Percentiles rank a stretch among this genome's conserved stretches.
phyloP scores from a whole-genome alignment of 1,140 invertebrate genomes.

The Tetramorium alpestre region DNA sequence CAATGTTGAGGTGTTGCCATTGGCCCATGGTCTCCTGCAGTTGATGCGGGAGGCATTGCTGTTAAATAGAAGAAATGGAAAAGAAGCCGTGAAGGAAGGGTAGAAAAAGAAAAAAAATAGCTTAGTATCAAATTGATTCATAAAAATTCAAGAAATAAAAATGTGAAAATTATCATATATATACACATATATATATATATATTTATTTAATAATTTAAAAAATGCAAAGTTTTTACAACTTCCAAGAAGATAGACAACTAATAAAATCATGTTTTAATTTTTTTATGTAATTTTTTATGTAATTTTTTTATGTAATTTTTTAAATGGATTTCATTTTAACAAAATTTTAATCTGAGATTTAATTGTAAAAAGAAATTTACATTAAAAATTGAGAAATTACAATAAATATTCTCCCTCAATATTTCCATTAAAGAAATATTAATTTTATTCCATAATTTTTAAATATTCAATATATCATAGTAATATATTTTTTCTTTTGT shows the following conservation, averaged over 20 bases:
- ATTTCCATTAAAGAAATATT: background rate
- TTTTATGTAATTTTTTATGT: background rate
- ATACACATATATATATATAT: too few species aligned
- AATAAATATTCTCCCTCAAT: background rate
- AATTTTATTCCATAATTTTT: background rate
- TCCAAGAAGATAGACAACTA: background rate
- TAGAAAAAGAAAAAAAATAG: background rate
- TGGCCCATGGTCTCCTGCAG: constrained; percentile 79
- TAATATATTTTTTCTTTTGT: background rate
- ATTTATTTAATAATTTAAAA: too few species aligned
- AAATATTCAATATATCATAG: background rate
- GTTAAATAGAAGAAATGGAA: constrained; percentile 25
- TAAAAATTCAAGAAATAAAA: background rate
- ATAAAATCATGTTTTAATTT: background rate
- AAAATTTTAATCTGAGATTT: background rate
- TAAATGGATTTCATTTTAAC: background rate
- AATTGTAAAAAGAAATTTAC: background rate
- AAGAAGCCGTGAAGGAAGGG: background rate
- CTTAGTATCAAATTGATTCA: background rate
- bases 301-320: background rate
- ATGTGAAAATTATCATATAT: background rate
- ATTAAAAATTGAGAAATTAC: background rate
- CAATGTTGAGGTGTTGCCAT: constrained; percentile 76
- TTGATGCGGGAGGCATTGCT: constrained; percentile 82
- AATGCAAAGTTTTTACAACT: background rate